phyloP scores from a whole-genome alignment of 2,113 vertebrate genomes.

The Chionodraco myersi region DNA sequence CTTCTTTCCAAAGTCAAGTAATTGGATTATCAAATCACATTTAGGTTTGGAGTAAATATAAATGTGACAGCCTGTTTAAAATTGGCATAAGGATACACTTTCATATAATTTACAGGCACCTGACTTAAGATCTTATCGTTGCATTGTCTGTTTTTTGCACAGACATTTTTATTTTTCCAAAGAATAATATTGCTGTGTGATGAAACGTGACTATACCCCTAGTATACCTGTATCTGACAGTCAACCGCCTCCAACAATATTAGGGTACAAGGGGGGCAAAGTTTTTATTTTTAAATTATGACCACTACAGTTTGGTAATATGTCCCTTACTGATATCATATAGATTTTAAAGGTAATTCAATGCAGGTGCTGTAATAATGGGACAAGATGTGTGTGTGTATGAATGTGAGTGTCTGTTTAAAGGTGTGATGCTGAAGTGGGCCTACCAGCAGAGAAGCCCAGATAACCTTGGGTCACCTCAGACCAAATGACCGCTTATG shows the following conservation, averaged over 20 bases:
- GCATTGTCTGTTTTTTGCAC: no score
- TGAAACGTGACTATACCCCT: no score
- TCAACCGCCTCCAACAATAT: background rate
- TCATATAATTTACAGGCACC: no score
- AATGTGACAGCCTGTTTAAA: no score
- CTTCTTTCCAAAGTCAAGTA: no score
- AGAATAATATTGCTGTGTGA: no score
- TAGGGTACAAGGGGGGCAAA: background rate
- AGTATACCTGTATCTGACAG: background rate
- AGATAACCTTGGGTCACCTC: slow-evolving; percentile 68
- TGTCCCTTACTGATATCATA: slow-evolving; percentile 10
- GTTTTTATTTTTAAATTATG: background rate
- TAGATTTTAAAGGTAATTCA: slow-evolving; percentile 12
- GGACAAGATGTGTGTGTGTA: background rate
- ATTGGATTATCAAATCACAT: no score
- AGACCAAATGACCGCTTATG: slow-evolving; percentile 53
- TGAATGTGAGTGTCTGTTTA: slow-evolving; percentile 25
- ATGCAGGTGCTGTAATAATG: slow-evolving; percentile 6
- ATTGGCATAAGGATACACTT: no score
- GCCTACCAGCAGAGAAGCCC: slow-evolving; percentile 15
- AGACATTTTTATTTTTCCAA: no score
- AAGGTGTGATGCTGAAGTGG: slow-evolving; percentile 12
- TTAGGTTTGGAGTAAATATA: no score
- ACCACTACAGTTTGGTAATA: background rate
- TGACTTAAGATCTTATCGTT: no score